Evolutionary conservation across 2,797 vertebrate species (phyloP).

Genomic region (Tokudaia muenninki): DNA sequence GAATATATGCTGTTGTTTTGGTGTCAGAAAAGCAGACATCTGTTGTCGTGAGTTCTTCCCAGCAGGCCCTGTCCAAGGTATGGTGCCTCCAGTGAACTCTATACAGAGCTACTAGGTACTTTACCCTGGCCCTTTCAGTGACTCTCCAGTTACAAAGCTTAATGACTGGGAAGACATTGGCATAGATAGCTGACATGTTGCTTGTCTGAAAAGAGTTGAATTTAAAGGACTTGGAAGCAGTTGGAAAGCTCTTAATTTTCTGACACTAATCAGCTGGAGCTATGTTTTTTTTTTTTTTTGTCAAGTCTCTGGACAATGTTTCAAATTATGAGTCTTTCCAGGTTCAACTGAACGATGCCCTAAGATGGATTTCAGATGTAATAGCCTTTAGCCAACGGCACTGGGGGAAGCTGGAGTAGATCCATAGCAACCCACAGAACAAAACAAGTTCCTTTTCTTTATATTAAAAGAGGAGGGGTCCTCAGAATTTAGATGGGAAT

Average conservation of each 20-base stretch:
- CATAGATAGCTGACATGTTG: background rate
- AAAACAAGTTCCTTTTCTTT: background rate
- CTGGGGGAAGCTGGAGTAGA: background rate
- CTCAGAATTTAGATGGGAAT: background rate
- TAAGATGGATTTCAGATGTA: background rate
- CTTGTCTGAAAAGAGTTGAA: conserved; percentile 26
- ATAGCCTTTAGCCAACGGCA: background rate
- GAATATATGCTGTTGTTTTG: background rate
- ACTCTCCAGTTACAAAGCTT: background rate
- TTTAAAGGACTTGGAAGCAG: background rate
- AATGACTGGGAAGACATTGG: background rate
- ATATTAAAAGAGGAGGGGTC: background rate
- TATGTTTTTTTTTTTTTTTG: background rate
- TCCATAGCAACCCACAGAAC: background rate
- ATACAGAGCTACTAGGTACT: background rate
- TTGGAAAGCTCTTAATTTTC: background rate
- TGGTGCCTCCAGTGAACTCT: background rate
- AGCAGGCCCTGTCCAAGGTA: background rate
- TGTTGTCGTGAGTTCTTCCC: conserved; percentile 24
- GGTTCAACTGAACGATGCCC: background rate
- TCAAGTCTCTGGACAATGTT: background rate
- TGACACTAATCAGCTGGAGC: background rate
- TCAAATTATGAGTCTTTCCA: background rate
- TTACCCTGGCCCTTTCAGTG: background rate
- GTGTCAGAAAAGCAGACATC: conserved; percentile 1